These are phyloP conservation scores for Brenthis daphne DNA, from an alignment of 2,888 invertebrate species.

Conservation along the genomic window DNA sequence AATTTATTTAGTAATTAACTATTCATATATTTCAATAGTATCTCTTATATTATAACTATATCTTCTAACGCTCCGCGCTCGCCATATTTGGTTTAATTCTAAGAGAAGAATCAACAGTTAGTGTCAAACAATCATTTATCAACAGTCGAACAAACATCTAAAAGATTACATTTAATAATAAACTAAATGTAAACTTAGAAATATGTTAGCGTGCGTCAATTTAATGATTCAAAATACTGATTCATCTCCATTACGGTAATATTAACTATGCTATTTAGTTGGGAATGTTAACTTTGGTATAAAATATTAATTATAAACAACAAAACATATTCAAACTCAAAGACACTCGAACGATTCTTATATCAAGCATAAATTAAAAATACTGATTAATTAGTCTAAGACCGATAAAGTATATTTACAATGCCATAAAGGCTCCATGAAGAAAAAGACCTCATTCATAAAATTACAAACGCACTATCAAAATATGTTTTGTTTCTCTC, in stretches of 20 bases:
- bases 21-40: conserved; percentile 81
- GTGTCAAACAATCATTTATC: conserved; percentile 59
- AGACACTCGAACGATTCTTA: conserved; percentile 75
- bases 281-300: conserved; percentile 90
- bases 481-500: conserved; percentile 7
- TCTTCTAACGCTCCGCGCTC: conserved; percentile 78
- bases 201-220: conserved; percentile 60
- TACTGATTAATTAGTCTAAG: conserved; percentile 77
- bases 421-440: conserved; percentile 50
- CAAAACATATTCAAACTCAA: conserved; percentile 77
- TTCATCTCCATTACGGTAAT: conserved; percentile 52
- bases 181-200: conserved; percentile 73
- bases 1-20: conserved; percentile 67
- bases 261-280: conserved; percentile 79
- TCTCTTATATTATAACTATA: conserved; percentile 77
- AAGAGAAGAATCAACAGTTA: conserved; percentile 78
- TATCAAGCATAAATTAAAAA: conserved; percentile 79
- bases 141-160: conserved; percentile 73
- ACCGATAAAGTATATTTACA: conserved; percentile 73
- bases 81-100: conserved; percentile 80
- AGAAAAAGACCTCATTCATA: conserved; percentile 6
- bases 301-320: conserved; percentile 81
- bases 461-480: background rate
- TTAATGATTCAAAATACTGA: conserved; percentile 61
- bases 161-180: conserved; percentile 68